A percentile compares a stretch with the other conserved stretches of the same genome.
Evolutionary conservation across 2,113 vertebrate species (phyloP).

Genomic region (Onychostruthus taczanowskii): DNA sequence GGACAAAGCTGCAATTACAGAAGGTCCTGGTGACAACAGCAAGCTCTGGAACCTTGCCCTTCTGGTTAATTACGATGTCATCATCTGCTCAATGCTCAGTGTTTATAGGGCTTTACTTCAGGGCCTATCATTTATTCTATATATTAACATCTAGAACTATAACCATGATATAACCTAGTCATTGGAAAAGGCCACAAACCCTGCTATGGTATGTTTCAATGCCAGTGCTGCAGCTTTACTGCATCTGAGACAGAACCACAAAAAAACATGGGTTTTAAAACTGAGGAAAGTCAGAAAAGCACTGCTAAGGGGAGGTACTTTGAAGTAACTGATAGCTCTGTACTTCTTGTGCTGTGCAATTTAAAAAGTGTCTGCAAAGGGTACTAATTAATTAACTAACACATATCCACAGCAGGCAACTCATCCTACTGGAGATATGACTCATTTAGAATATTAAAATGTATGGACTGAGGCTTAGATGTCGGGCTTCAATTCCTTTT

Average conservation of each 20-base stretch:
- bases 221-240: slow-evolving; percentile 39
- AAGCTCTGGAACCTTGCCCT: slow-evolving; percentile 45
- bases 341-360: background rate
- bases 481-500: background rate
- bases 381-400: background rate
- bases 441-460: background rate
- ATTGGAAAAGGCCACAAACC: slow-evolving; percentile 63
- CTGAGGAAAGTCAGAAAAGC: background rate
- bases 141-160: slow-evolving; percentile 73
- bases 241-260: slow-evolving; percentile 26
- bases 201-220: background rate
- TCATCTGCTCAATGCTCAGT: slow-evolving; percentile 9
- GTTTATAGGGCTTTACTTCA: slow-evolving; percentile 62
- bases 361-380: background rate
- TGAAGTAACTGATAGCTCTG: background rate
- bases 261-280: slow-evolving; percentile 27
- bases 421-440: background rate
- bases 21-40: slow-evolving; percentile 42
- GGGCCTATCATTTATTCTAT: slow-evolving; percentile 72
- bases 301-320: background rate
- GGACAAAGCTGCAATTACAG: slow-evolving; percentile 42
- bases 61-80: slow-evolving; percentile 59
- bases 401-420: background rate
- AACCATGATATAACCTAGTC: slow-evolving; percentile 53
- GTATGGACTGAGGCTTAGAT: background rate